phyloP scores from a whole-genome alignment of 1,140 invertebrate species.

The Laupala kohalensis region DNA sequence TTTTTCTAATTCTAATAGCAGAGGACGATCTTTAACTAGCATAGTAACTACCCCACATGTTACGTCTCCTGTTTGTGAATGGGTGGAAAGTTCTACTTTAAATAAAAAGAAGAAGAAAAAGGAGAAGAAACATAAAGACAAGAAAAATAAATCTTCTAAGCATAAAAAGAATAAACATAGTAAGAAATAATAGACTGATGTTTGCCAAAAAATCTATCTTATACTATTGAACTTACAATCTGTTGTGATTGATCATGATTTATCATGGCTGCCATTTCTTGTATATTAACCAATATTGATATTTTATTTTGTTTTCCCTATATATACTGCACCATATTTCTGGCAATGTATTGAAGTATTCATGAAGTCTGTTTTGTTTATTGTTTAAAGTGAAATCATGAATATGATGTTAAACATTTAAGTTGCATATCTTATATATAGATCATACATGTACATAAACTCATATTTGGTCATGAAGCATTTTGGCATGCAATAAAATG shows the following conservation, averaged over 20 bases:
- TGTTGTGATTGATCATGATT: background rate
- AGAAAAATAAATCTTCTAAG: constrained; percentile 1
- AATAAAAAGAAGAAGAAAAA: constrained; percentile 11
- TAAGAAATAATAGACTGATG: background rate
- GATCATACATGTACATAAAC: no score
- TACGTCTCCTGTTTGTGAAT: background rate
- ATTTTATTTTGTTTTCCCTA: no score
- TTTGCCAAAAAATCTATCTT: background rate
- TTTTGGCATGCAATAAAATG: no score
- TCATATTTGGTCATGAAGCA: no score
- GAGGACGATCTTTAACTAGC: background rate
- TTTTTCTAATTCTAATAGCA: background rate
- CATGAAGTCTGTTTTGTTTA: no score
- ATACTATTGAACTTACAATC: background rate
- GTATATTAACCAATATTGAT: no score
- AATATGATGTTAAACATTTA: no score
- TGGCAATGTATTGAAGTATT: no score
- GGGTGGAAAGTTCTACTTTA: background rate
- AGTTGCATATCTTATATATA: no score
- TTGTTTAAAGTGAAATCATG: no score
- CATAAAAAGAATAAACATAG: constrained; percentile 7
- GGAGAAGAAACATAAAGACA: constrained; percentile 4
- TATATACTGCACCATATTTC: no score
- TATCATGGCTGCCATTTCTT: no score
- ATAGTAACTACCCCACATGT: background rate